These are phyloP conservation scores for Pandemis corylana DNA, from an alignment of 2,888 invertebrate genomes.

Conservation along the genomic window DNA sequence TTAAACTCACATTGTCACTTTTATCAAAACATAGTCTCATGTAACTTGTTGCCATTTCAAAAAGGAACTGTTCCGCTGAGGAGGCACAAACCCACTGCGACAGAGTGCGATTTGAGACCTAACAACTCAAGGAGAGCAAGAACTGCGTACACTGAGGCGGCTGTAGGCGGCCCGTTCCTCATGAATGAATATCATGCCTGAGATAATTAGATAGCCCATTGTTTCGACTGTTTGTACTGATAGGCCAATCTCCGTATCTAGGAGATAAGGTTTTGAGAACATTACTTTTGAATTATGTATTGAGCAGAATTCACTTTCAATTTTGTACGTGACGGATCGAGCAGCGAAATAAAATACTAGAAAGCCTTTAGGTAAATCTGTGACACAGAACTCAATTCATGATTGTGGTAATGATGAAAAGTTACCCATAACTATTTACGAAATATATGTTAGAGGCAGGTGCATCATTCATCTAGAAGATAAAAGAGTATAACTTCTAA, in stretches of 20 bases:
- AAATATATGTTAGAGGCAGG: not conserved
- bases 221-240: conserved; percentile 55
- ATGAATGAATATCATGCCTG: conserved; percentile 59
- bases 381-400: not conserved
- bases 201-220: conserved; percentile 55
- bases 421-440: not conserved
- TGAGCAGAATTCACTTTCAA: conserved; percentile 28
- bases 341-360: not conserved
- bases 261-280: conserved; percentile 36
- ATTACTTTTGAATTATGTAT: conserved; percentile 28
- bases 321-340: conserved; percentile 26
- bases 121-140: conserved; percentile 68
- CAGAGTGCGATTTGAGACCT: conserved; percentile 55
- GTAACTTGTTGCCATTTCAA: not conserved
- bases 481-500: not conserved
- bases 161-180: conserved; percentile 68
- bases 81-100: conserved; percentile 54
- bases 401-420: not conserved
- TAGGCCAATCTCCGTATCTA: conserved; percentile 33
- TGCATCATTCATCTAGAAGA: not conserved
- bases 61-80: conserved; percentile 30
- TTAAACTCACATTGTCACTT: conserved; percentile 27
- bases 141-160: conserved; percentile 48
- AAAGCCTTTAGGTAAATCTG: not conserved
- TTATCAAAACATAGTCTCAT: not conserved